Evolutionary conservation across 2,888 invertebrate species (phyloP).

Genomic region (Drosophila anomalipes): DNA sequence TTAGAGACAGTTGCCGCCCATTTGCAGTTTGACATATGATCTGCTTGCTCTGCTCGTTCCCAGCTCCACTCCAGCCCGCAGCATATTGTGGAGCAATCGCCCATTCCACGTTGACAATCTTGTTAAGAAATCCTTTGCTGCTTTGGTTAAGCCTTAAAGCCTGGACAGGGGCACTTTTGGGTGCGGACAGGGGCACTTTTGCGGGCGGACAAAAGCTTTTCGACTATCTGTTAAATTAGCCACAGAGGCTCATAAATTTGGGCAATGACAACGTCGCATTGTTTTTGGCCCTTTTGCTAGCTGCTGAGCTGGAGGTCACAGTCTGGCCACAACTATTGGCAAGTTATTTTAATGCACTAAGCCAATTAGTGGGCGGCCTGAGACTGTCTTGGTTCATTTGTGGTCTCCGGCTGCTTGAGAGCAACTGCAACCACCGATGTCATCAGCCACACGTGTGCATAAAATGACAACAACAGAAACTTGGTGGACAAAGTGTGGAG

Average conservation of each 20-base stretch:
- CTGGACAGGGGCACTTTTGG: slow-evolving; percentile 27
- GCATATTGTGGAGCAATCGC: slow-evolving; percentile 10
- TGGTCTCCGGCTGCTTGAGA: slow-evolving; percentile 31
- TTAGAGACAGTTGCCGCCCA: slow-evolving; percentile 76
- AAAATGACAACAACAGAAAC: slow-evolving; percentile 45
- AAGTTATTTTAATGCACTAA: slow-evolving; percentile 79
- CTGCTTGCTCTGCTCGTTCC: background rate
- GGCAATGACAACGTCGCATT: slow-evolving; percentile 72
- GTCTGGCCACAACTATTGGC: slow-evolving; percentile 74
- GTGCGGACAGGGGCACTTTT: slow-evolving; percentile 46
- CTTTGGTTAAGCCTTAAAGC: slow-evolving; percentile 59
- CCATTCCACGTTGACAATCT: slow-evolving; percentile 48
- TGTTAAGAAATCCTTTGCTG: slow-evolving; percentile 56
- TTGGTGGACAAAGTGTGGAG: slow-evolving; percentile 13
- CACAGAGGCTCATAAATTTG: slow-evolving; percentile 82
- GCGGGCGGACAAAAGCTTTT: slow-evolving; percentile 58
- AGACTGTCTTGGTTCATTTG: slow-evolving; percentile 66
- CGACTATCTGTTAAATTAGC: slow-evolving; percentile 77
- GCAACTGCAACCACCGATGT: slow-evolving; percentile 37
- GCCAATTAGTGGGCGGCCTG: slow-evolving; percentile 73
- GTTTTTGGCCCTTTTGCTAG: slow-evolving; percentile 42
- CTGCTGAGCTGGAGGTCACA: slow-evolving; percentile 49
- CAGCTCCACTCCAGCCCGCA: slow-evolving; percentile 4
- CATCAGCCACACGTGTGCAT: slow-evolving; percentile 70
- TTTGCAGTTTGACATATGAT: slow-evolving; percentile 63